phyloP scores from a whole-genome alignment of 2,797 vertebrate species.

The Protosalanx chinensis region DNA sequence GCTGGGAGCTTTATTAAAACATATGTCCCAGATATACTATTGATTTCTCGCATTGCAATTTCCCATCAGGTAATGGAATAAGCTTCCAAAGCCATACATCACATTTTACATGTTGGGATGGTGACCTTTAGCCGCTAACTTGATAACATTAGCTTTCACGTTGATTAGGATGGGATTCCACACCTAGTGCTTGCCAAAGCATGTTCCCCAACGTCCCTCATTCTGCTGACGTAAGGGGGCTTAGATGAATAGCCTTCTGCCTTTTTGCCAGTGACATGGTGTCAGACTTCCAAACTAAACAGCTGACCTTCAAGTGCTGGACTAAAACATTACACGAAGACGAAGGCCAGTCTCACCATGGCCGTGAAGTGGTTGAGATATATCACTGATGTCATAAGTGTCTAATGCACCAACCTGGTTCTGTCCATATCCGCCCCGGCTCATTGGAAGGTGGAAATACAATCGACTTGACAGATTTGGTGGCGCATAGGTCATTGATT shows the following conservation, averaged over 20 bases:
- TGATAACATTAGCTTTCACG: constrained; percentile 37
- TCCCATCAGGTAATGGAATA: constrained; percentile 61
- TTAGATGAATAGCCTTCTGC: constrained; percentile 38
- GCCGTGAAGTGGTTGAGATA: constrained; percentile 28
- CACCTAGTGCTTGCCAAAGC: constrained; percentile 23
- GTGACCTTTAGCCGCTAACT: constrained; percentile 54
- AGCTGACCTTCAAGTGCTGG: constrained; percentile 21
- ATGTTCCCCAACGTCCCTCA: constrained; percentile 18
- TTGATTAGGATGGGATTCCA: constrained; percentile 46
- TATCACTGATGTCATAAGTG: constrained; percentile 16
- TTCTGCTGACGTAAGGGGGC: constrained; percentile 32
- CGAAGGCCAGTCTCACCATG: background rate
- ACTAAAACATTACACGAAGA: constrained; percentile 28
- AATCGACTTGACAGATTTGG: constrained; percentile 16
- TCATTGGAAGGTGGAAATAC: constrained; percentile 21
- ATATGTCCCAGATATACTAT: constrained; percentile 39
- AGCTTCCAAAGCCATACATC: constrained; percentile 44
- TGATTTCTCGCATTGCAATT: constrained; percentile 54
- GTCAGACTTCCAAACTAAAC: constrained; percentile 24
- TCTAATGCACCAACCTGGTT: constrained; percentile 29
- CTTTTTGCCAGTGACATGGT: constrained; percentile 29
- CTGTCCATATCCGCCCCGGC: background rate
- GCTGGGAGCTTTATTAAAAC: constrained; percentile 34
- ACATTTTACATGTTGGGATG: constrained; percentile 45
- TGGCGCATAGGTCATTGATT: constrained; percentile 17